A percentile compares a stretch with the other conserved stretches of the same genome.
Conservation (phyloP, 2,113 vertebrate genomes). For the Mesembrinibis cayennensis region DNA sequence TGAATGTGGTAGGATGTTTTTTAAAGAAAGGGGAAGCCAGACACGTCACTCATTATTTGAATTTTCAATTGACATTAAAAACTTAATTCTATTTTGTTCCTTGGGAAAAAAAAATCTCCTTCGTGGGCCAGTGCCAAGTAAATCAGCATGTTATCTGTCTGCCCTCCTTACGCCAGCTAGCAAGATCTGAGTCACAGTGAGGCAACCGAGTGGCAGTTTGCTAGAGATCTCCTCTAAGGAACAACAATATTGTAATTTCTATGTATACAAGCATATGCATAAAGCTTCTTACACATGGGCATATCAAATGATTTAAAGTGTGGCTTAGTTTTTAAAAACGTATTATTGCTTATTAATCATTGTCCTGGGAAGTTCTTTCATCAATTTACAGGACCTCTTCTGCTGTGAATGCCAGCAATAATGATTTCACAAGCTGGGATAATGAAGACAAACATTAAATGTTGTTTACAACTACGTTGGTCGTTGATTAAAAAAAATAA, state of each 20-base stretch:
- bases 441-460: constrained; percentile 27
- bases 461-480: constrained; percentile 2
- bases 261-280: neutral
- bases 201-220: neutral
- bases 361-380: neutral
- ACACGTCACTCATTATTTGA: neutral
- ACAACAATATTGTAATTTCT: neutral
- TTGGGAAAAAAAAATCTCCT: neutral
- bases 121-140: neutral
- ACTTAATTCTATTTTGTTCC: neutral
- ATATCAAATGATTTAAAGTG: neutral
- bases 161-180: neutral
- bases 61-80: constrained; percentile 14
- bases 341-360: neutral
- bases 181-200: neutral
- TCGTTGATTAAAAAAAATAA: neutral
- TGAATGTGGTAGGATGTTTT: neutral
- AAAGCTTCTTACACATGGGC: neutral
- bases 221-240: neutral
- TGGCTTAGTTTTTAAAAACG: neutral
- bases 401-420: constrained; percentile 1
- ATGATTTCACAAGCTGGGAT: constrained; percentile 32
- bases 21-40: neutral
- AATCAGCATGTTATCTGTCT: constrained; percentile 6
- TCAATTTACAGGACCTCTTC: neutral